Evolutionary conservation across 2,113 vertebrate genomes (phyloP).

Genomic region (pig (Sus scrofa)): T2T-Sscrofa CM000813.6:152334001-152334500

Average conservation of each 20-base stretch:
- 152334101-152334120: too few relatives aligned
- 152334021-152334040: neutral
- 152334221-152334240: too few relatives aligned
- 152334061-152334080: neutral
- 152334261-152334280: too few relatives aligned
- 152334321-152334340: neutral
- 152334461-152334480: neutral
- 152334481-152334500: neutral
- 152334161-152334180: too few relatives aligned
- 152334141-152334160: too few relatives aligned
- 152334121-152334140: too few relatives aligned
- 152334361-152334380: neutral
- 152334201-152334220: too few relatives aligned
- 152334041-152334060: constrained; percentile 10
- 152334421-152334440: neutral
- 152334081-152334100: too few relatives aligned
- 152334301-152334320: neutral
- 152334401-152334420: neutral
- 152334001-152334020: constrained; percentile 30
- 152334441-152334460: neutral
- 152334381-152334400: neutral
- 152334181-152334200: too few relatives aligned
- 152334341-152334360: neutral
- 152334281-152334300: too few relatives aligned
- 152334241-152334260: too few relatives aligned